Evolutionary conservation across 1,140 invertebrate species (phyloP).

Genomic region (Musca domestica): DNA sequence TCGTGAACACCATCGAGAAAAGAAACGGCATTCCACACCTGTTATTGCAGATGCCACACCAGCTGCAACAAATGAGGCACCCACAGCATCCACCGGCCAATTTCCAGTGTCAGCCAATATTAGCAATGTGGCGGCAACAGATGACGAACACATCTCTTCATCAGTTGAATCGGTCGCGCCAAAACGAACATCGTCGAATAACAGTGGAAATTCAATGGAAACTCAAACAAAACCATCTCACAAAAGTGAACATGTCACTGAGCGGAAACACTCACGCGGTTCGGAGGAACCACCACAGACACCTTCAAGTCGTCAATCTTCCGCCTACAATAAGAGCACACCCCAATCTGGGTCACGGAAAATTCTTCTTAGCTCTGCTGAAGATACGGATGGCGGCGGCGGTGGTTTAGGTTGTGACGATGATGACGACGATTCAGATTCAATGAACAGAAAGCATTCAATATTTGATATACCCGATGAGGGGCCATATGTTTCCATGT

Average conservation of each 20-base stretch:
- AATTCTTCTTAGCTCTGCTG: constrained; percentile 43
- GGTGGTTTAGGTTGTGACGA: constrained; percentile 69
- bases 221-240: constrained; percentile 7
- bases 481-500: constrained; percentile 95
- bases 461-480: constrained; percentile 89
- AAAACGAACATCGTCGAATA: constrained; percentile 37
- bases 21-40: constrained; percentile 46
- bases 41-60: constrained; percentile 22
- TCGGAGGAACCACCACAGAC: constrained; percentile 31
- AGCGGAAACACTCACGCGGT: constrained; percentile 40
- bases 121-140: constrained; percentile 32
- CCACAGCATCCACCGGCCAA: too few relatives aligned
- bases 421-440: constrained; percentile 69
- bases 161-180: constrained; percentile 24
- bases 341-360: constrained; percentile 36
- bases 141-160: constrained; percentile 35
- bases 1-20: constrained; percentile 47
- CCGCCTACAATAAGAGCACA: constrained; percentile 28
- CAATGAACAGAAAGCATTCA: constrained; percentile 81
- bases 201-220: constrained; percentile 20
- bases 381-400: constrained; percentile 63
- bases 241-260: constrained; percentile 32
- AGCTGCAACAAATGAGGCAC: not conserved
- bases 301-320: constrained; percentile 16
- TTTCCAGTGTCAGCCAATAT: constrained; percentile 28